Evolutionary conservation across 2,888 invertebrate species (phyloP).

Genomic region (Clunio marinus): DNA sequence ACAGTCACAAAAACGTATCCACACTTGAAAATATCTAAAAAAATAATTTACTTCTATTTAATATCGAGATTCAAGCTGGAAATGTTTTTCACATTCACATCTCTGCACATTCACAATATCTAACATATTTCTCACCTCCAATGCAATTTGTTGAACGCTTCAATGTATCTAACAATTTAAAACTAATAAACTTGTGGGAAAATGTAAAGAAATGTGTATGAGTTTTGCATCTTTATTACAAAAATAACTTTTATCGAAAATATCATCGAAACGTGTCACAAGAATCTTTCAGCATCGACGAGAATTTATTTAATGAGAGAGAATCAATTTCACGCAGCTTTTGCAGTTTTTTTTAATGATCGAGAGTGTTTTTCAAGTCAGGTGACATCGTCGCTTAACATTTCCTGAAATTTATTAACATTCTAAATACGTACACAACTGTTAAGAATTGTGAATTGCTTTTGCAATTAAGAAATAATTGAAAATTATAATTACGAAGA

Average conservation of each 20-base stretch:
- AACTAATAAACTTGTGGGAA: background rate
- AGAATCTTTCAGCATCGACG: background rate
- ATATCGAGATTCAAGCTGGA: no score
- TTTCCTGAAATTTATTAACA: background rate
- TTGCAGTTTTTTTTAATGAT: background rate
- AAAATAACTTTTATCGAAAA: background rate
- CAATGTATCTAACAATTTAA: background rate
- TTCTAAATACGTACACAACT: background rate
- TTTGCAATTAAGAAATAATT: slow-evolving; percentile 3
- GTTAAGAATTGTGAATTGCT: background rate
- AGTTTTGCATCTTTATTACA: background rate
- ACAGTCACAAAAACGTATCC: no score
- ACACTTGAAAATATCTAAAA: no score
- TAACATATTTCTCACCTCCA: no score
- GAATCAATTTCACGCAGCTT: background rate
- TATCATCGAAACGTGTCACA: background rate
- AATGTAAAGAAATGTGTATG: no score
- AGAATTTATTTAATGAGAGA: no score
- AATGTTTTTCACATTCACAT: no score
- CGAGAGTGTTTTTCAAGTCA: background rate
- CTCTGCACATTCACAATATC: no score
- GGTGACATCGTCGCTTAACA: background rate
- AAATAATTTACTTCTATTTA: no score
- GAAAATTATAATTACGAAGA: background rate
- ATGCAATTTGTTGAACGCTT: background rate